Evolutionary conservation across 2,888 invertebrate genomes (phyloP).

Genomic region (Pinctada fucata): DNA sequence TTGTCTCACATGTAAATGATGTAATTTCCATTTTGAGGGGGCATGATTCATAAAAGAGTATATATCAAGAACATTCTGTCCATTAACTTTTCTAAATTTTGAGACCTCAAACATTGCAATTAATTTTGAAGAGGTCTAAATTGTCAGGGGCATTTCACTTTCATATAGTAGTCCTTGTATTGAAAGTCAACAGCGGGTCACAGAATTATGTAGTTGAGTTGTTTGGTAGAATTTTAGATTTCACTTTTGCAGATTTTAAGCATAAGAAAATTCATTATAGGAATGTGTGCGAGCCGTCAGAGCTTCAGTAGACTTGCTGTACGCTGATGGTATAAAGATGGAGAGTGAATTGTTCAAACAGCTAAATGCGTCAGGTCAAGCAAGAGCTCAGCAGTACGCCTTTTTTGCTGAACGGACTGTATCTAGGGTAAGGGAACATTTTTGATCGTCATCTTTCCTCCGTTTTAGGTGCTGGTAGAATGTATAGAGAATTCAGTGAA

Average conservation of each 20-base stretch:
- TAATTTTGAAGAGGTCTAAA: no score
- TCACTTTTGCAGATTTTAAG: no score
- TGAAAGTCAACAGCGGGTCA: constrained; percentile 5
- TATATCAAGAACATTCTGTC: no score
- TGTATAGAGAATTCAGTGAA: not conserved
- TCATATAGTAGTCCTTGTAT: no score
- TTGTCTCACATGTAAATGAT: no score
- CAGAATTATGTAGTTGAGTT: not conserved
- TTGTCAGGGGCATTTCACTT: no score
- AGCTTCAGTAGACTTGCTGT: constrained; percentile 59
- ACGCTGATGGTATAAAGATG: constrained; percentile 59
- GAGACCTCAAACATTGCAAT: no score
- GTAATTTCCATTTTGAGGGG: no score
- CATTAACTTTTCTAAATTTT: no score
- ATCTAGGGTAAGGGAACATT: constrained; percentile 56
- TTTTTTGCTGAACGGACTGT: constrained; percentile 72
- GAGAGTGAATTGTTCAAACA: constrained; percentile 57
- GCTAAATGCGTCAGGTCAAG: constrained; percentile 65
- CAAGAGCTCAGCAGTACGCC: constrained; percentile 70
- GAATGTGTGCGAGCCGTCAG: constrained; percentile 66
- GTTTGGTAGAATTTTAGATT: not conserved
- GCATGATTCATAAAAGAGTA: no score
- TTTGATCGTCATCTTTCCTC: not conserved
- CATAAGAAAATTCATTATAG: constrained; percentile 43
- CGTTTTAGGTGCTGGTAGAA: not conserved